A percentile compares a stretch with the other conserved stretches of the same genome.
Evolutionary conservation across 2,888 invertebrate species (phyloP).

Genomic region (Myopa tessellatipennis): DNA sequence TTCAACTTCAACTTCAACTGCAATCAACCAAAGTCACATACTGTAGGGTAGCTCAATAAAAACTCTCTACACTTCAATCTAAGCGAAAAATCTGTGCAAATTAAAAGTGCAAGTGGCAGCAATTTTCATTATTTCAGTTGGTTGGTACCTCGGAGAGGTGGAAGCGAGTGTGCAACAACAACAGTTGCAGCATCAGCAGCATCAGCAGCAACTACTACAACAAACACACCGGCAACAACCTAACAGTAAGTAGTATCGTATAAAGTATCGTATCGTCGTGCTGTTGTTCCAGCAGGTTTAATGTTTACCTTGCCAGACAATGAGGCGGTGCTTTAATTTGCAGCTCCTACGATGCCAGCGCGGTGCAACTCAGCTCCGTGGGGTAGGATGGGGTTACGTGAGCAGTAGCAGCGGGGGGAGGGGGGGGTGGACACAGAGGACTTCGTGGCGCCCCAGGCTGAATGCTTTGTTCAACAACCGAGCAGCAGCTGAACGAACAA

Average conservation of each 20-base stretch:
- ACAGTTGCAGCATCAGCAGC: background rate
- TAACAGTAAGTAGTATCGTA: background rate
- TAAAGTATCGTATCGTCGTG: background rate
- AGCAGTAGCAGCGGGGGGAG: too few relatives aligned
- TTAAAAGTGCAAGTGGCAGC: conserved; percentile 30
- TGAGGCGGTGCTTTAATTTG: conserved; percentile 15
- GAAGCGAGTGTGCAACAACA: background rate
- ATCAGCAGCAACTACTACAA: background rate
- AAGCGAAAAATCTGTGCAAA: background rate
- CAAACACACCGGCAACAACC: background rate
- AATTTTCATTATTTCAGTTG: background rate
- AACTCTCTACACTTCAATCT: background rate
- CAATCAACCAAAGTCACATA: conserved; percentile 1
- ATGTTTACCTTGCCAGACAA: background rate
- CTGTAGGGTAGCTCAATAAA: background rate
- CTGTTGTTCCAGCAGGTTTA: background rate
- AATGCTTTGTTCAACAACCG: conserved; percentile 27
- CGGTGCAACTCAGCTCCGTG: background rate
- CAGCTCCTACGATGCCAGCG: conserved; percentile 1
- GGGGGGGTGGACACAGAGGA: background rate
- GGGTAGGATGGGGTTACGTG: background rate
- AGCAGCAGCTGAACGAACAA: background rate
- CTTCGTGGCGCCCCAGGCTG: conserved; percentile 28
- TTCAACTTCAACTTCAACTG: background rate
- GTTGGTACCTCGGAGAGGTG: background rate